Evolutionary conservation across 37 sponge, comb jelly and placozoan genomes (phyloP), one percentile per base, ranked within the genome.

Genomic region (Axinella damicornis): DNA sequence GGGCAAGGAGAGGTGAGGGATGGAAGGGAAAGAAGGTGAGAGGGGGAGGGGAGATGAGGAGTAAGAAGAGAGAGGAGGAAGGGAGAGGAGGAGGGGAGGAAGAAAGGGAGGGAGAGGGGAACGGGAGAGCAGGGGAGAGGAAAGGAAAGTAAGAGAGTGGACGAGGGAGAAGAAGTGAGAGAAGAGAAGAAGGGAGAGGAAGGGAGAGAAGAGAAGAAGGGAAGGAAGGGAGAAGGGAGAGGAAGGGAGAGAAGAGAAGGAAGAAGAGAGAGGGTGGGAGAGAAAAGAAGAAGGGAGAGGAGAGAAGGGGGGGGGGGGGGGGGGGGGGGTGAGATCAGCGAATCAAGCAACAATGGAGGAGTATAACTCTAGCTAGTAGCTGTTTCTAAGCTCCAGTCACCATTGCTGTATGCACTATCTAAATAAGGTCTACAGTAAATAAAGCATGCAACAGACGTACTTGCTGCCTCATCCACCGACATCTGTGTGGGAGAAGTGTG

Each of bases 391-490:
- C n/a, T n/a, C n/a, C n/a, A n/a, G n/a, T n/a, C n/a, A n/a, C n/a
- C n/a, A n/a, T n/a, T n/a, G n/a, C n/a, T n/a, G n/a, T n/a, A n/a
- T n/a, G n/a, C n/a, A n/a, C n/a, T n/a, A n/a, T n/a, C n/a, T n/a
- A n/a, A n/a, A n/a, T n/a, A n/a, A n/a, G n/a, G n/a, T n/a, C n/a
- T n/a, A n/a, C n/a, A n/a, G n/a, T n/a, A n/a, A n/a, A n/a, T n/a
- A n/a, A n/a, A n/a, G n/a, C n/a, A n/a, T n/a, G n/a, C n/a, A n/a
- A 27, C n/a, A 25, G 14, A 83, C 90, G 63, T 54, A 91, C 91
- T 60, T 69, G 91, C 87, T 67, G 77, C 91, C 53, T 91, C 86
- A 37, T 91, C 91, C 41, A 84, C 79, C 0, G 77, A 64, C 66
- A 87, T 56, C 87, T 87, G 55, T 25, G 55, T 13, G 30, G 5